Percentiles rank a stretch among this genome's conserved stretches.
Conservation (phyloP, 2,113 vertebrate genomes). For the Paedocypris sp. region DNA sequence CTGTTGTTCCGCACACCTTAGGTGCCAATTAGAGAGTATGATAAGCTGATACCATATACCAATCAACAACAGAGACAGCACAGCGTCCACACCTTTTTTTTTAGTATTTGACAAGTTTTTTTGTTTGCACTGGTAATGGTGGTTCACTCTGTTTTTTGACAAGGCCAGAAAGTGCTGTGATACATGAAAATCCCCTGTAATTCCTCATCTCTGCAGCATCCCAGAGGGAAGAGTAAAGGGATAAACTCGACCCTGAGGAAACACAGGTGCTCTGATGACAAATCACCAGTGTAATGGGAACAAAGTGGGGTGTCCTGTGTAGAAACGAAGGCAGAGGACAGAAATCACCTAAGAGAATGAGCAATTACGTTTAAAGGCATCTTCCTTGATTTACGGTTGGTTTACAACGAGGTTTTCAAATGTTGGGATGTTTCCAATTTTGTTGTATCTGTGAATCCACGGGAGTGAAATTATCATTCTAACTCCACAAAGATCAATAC, state of each 20-base stretch:
- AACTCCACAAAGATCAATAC: too few species aligned
- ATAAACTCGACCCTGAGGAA: neutral
- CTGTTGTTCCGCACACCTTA: neutral
- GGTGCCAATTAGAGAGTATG: neutral
- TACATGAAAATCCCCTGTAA: conserved; percentile 19
- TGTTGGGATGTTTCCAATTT: too few species aligned
- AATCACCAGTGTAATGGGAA: conserved; percentile 30
- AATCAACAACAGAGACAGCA: conserved; percentile 8
- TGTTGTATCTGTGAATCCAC: too few species aligned
- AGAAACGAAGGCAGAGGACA: neutral
- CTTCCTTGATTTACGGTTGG: neutral
- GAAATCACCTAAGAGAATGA: neutral
- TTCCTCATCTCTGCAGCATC: conserved; percentile 24
- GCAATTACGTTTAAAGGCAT: conserved; percentile 27
- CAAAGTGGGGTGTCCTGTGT: conserved; percentile 21
- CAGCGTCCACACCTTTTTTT: neutral
- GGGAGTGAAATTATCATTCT: too few species aligned
- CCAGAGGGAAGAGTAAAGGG: conserved; percentile 11
- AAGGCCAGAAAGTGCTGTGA: conserved; percentile 9
- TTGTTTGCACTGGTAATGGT: neutral
- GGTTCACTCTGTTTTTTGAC: neutral
- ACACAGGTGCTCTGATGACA: conserved; percentile 18
- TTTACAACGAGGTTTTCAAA: neutral
- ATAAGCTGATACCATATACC: neutral
- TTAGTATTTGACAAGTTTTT: neutral